Percentiles rank a stretch among this genome's conserved stretches.
These are phyloP conservation scores for Acromyrmex heyeri DNA, from an alignment of 1,140 invertebrate species.

Conservation along the genomic window DNA sequence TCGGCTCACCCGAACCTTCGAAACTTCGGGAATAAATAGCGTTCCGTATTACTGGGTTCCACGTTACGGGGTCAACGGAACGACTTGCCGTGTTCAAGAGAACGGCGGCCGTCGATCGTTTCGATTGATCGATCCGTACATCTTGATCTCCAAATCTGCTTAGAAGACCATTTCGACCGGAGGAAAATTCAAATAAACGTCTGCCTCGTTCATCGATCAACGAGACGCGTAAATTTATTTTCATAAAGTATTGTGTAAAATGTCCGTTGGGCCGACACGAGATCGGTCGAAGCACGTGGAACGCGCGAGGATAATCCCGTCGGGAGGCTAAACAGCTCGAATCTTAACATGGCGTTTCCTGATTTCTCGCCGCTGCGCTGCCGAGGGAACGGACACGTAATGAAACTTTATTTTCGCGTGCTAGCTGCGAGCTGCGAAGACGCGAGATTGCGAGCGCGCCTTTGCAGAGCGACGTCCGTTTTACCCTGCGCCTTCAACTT, in stretches of 20 bases:
- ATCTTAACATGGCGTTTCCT: constrained; percentile 50
- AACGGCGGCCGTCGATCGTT: constrained; percentile 51
- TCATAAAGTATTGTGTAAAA: not conserved
- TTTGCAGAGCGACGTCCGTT: constrained; percentile 4
- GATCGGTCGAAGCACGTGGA: not conserved
- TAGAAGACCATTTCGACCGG: not conserved
- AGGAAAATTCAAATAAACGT: constrained; percentile 28
- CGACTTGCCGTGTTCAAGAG: constrained; percentile 41
- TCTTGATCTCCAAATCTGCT: constrained; percentile 1
- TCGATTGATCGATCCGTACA: constrained; percentile 57
- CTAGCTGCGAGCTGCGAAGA: constrained; percentile 2
- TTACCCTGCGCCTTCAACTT: constrained; percentile 32
- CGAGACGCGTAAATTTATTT: constrained; percentile 29
- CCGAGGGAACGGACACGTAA: constrained; percentile 34
- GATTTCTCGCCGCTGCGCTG: constrained; percentile 11
- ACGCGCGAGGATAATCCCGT: constrained; percentile 33
- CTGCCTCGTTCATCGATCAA: not conserved
- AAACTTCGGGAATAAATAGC: constrained; percentile 86
- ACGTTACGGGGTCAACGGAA: constrained; percentile 78
- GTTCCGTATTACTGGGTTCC: constrained; percentile 82
- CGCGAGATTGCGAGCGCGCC: constrained; percentile 35
- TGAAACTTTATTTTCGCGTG: constrained; percentile 62
- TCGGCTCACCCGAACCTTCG: constrained; percentile 85
- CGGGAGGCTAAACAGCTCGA: constrained; percentile 20
- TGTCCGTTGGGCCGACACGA: not conserved